Conservation (phyloP, 2,888 invertebrate species). For the Melikaiella ostensackeni region DNA sequence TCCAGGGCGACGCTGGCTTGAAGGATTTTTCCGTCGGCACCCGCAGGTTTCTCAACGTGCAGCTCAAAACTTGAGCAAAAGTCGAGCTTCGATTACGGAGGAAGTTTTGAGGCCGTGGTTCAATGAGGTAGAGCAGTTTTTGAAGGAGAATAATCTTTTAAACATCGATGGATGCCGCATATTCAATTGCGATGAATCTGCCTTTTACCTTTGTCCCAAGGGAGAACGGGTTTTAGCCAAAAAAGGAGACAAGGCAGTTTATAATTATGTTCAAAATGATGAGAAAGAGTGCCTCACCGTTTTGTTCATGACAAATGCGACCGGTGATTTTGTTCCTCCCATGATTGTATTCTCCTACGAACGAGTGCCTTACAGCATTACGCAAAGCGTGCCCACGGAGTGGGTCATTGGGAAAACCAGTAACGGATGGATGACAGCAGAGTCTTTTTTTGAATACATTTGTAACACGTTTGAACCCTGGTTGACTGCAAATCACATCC, state of each 20-base stretch:
- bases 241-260: conserved; percentile 44
- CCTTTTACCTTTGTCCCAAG: conserved; percentile 41
- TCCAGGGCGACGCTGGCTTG: conserved; percentile 69
- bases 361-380: conserved; percentile 61
- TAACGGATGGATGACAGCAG: too few species aligned
- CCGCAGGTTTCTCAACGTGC: background rate
- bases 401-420: too few species aligned
- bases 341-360: conserved; percentile 65
- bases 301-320: conserved; percentile 54
- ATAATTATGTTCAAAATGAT: conserved; percentile 44
- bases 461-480: conserved; percentile 72
- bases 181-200: conserved; percentile 45
- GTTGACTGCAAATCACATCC: conserved; percentile 66
- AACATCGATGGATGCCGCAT: conserved; percentile 37
- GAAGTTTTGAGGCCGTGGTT: conserved; percentile 2
- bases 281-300: conserved; percentile 45
- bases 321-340: conserved; percentile 59
- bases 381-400: too few species aligned
- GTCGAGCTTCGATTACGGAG: conserved; percentile 32
- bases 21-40: conserved; percentile 26
- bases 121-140: conserved; percentile 10
- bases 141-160: conserved; percentile 14
- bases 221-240: conserved; percentile 27
- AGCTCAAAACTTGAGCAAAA: conserved; percentile 1
- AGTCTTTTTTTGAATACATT: conserved; percentile 69